Base-by-base conservation (phyloP, 2,888 invertebrate species). In the Cryptocephalus moraei region DNA sequence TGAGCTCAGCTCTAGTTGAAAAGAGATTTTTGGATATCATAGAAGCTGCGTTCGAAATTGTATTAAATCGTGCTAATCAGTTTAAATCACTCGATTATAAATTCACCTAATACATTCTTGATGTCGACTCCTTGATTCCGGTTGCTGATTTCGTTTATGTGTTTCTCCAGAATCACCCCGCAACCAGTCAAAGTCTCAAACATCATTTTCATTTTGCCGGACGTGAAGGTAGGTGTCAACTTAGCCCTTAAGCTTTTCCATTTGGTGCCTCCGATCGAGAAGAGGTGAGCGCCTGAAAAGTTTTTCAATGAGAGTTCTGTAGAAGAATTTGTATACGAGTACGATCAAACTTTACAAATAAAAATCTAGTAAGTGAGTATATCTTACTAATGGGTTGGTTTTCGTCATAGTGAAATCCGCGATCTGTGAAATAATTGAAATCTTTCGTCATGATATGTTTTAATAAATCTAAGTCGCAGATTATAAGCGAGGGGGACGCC, bases 131-230 rank as follows among this genome's bases (percentile, higher is more conserved):
- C 43, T 14, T 49, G 43, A 10, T 49, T 10, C 8, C 34, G 33
- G 32, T 41, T 11, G 2, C 41, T 10, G 40, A 43, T 45, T 9
- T 49, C 22, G 1, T 33, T 4, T 14, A 51, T 10, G 40, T 51
- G 44, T 32, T 40, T 36, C 31, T 51, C 47, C 0, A 51, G 40
- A 8, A 44, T 39, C 1, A 11, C 9, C 12, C 49, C 75, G 43
- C 79, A 75, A 33, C 74, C 69, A 34, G 76, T 71, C n/a, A 82
- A 71, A 1, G 77, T 72, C 0, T 70, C 70, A 55, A 78, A 81
- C 77, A 82, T 80, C 1, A 66, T 70, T 61, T 78, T 82, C 48
- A 84, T 66, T 41, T 46, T 51, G 49, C 55, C 53, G 9, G 50
- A 50, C 8, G 55, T 56, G 41, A 58, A 57, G 1, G 59, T 53